A percentile compares a stretch with the other conserved stretches of the same genome.
Conservation (phyloP, 2,797 vertebrate genomes). For the Sebastes goodei region DNA sequence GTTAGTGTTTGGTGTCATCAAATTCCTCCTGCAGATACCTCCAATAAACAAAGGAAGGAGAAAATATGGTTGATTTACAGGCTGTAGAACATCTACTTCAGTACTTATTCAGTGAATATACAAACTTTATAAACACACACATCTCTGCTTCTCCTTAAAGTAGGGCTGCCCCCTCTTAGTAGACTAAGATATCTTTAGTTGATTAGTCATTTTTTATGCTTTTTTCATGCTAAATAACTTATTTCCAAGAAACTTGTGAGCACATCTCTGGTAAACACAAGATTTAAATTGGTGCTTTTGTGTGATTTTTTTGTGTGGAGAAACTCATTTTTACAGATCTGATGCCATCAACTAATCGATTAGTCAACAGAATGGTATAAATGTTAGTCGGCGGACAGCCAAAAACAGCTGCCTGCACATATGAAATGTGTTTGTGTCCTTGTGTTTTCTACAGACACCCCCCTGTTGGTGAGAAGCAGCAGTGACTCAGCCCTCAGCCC, state of each 20-base stretch:
- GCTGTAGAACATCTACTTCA: not conserved
- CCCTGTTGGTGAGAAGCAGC: conserved; percentile 78
- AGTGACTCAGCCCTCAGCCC: conserved; percentile 74
- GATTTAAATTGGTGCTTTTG: too few relatives aligned
- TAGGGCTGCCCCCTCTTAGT: too few relatives aligned
- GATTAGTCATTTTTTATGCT: too few relatives aligned
- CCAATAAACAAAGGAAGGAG: not conserved
- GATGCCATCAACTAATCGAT: too few relatives aligned
- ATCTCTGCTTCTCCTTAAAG: not conserved
- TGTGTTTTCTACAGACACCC: conserved; percentile 64
- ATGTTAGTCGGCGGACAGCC: too few relatives aligned
- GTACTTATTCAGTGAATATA: not conserved
- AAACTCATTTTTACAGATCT: too few relatives aligned
- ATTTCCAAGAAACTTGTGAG: too few relatives aligned
- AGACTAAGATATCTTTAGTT: too few relatives aligned
- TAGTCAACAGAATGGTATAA: too few relatives aligned
- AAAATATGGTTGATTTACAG: not conserved
- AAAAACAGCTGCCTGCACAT: not conserved
- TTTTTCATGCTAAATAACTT: too few relatives aligned
- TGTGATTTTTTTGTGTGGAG: too few relatives aligned
- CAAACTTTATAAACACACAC: not conserved
- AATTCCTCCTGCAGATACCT: not conserved
- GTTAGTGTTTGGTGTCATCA: not conserved
- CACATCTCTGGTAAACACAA: too few relatives aligned
- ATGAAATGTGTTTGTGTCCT: not conserved